A percentile compares a stretch with the other conserved stretches of the same genome.
Evolutionary conservation across 2,797 vertebrate genomes (phyloP).

Genomic region (Cossypha caffra): DNA sequence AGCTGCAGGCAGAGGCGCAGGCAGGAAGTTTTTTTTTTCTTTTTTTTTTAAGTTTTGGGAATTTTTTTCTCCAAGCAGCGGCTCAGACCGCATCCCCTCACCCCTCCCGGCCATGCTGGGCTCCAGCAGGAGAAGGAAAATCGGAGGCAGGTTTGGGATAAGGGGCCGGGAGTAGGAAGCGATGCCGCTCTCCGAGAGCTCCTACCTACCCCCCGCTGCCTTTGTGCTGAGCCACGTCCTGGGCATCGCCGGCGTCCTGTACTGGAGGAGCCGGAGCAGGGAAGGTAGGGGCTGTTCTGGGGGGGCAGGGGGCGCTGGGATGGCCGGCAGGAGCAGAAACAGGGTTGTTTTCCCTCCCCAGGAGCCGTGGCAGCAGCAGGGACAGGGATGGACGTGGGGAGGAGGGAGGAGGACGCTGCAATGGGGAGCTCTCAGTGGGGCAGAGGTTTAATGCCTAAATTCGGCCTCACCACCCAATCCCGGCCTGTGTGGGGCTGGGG

Average conservation of each 20-base stretch:
- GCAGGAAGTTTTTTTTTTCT: constrained; percentile 43
- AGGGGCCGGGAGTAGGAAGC: background rate
- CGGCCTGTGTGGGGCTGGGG: accelerated
- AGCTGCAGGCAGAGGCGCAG: constrained; percentile 24
- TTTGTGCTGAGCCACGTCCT: constrained; percentile 77
- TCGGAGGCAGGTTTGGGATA: background rate
- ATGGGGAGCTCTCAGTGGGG: background rate
- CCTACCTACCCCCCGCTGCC: constrained; percentile 70
- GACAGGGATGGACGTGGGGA: background rate
- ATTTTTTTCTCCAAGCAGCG: background rate
- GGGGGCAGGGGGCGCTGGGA: background rate
- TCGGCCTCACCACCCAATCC: background rate
- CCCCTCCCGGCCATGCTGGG: constrained; percentile 35
- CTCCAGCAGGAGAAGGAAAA: background rate
- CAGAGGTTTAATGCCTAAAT: background rate
- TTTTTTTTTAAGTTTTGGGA: background rate
- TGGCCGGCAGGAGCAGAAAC: background rate
- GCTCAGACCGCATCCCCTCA: background rate
- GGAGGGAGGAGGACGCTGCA: background rate
- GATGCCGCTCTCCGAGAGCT: constrained; percentile 74
- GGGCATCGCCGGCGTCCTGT: constrained; percentile 76
- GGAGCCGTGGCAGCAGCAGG: accelerated
- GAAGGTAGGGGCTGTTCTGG: constrained; percentile 62
- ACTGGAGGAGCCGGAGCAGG: constrained; percentile 75
- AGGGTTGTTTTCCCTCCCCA: background rate